Evolutionary conservation across 2,113 vertebrate genomes (phyloP).

Genomic region (Greenwoodochromis staneri): DNA sequence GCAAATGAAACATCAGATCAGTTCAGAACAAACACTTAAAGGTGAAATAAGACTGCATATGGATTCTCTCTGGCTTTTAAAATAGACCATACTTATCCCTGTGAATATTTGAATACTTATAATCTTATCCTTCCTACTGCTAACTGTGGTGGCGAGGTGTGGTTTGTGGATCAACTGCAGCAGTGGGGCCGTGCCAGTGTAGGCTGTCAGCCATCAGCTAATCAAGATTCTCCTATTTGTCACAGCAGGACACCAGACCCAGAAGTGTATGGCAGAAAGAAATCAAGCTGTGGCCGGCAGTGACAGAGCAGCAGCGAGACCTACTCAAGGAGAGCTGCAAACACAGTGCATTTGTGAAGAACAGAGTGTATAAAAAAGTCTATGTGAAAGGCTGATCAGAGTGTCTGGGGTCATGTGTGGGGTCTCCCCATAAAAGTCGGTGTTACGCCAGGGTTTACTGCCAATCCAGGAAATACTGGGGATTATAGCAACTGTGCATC

Average conservation of each 20-base stretch:
- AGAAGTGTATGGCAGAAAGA: neutral
- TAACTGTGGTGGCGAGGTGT: neutral
- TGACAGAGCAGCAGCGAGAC: neutral
- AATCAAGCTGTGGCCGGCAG: neutral
- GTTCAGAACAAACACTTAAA: neutral
- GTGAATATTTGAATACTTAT: neutral
- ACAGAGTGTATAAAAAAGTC: neutral
- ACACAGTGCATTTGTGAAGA: neutral
- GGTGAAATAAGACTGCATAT: neutral
- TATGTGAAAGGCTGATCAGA: neutral
- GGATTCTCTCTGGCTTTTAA: neutral
- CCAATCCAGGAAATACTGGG: neutral
- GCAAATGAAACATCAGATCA: neutral
- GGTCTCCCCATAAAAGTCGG: neutral
- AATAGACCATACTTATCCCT: neutral
- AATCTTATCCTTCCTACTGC: neutral
- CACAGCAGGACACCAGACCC: neutral
- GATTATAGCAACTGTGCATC: neutral
- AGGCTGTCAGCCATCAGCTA: neutral
- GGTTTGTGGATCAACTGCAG: neutral
- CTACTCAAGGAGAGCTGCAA: neutral
- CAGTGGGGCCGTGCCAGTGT: neutral
- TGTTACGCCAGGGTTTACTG: neutral
- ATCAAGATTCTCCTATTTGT: neutral
- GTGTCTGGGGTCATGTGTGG: neutral